phyloP scores from a whole-genome alignment of 2,113 vertebrate species.

The Climacteris rufus region DNA sequence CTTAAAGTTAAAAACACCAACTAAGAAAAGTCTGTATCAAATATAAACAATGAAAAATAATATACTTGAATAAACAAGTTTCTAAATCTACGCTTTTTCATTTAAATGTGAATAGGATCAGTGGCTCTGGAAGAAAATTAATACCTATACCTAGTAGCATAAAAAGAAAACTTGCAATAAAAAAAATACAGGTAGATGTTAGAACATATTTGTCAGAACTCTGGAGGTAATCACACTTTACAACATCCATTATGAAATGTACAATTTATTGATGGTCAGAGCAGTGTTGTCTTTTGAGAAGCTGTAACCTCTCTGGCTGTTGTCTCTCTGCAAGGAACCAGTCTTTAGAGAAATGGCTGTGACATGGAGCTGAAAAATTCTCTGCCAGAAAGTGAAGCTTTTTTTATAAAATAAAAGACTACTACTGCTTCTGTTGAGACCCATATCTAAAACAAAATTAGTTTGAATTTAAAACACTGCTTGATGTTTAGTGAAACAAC shows the following conservation, averaged over 20 bases:
- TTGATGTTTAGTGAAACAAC: not conserved
- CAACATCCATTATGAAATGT: not conserved
- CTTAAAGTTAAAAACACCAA: not conserved
- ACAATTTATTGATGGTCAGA: not conserved
- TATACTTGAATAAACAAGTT: not conserved
- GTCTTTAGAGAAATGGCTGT: not conserved
- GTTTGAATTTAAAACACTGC: not conserved
- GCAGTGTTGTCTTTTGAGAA: not conserved
- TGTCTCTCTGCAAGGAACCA: not conserved
- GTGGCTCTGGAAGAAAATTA: not conserved
- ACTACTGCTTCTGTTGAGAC: not conserved
- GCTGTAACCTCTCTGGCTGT: not conserved
- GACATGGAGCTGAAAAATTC: not conserved
- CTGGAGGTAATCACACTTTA: not conserved
- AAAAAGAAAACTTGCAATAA: not conserved
- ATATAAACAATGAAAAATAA: not conserved
- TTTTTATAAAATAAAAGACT: not conserved
- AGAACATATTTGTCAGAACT: not conserved
- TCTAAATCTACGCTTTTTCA: not conserved
- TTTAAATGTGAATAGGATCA: not conserved
- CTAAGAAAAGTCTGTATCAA: not conserved
- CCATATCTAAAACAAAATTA: not conserved
- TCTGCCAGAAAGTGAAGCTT: not conserved
- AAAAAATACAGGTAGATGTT: not conserved
- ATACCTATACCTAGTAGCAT: not conserved